phyloP scores from a whole-genome alignment of 2,113 vertebrate species.

The Cervus canadensis region DNA sequence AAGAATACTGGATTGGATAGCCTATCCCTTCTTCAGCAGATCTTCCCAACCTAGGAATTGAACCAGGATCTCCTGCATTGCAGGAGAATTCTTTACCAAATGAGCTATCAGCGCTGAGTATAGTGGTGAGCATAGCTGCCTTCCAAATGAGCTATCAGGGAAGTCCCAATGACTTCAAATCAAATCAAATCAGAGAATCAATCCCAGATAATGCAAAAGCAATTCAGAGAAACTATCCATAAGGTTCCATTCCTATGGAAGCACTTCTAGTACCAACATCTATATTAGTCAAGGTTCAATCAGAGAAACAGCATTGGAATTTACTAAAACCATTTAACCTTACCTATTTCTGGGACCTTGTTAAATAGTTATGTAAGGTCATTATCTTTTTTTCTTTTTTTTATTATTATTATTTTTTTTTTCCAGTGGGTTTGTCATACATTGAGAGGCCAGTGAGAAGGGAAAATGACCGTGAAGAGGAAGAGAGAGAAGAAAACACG shows the following conservation, averaged over 20 bases:
- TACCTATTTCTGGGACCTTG: not conserved
- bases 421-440: too few relatives aligned
- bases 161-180: not conserved
- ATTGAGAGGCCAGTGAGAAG: not conserved
- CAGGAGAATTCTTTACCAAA: not conserved
- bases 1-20: not conserved
- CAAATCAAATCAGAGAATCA: not conserved
- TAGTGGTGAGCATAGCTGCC: constrained; percentile 88
- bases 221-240: not conserved
- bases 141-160: constrained; percentile 66
- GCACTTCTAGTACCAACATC: not conserved
- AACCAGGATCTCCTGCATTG: not conserved
- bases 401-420: too few relatives aligned
- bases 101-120: constrained; percentile 57
- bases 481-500: not conserved
- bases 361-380: not conserved
- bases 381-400: too few relatives aligned
- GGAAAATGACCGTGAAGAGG: not conserved
- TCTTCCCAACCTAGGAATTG: not conserved
- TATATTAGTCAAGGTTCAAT: not conserved
- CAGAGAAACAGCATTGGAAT: not conserved
- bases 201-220: not conserved
- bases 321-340: not conserved
- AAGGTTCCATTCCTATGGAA: not conserved
- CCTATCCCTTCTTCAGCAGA: not conserved